Percentiles rank a stretch among this genome's conserved stretches.
Evolutionary conservation across 2,797 vertebrate genomes (phyloP).

Genomic region (Myotis myotis): DNA sequence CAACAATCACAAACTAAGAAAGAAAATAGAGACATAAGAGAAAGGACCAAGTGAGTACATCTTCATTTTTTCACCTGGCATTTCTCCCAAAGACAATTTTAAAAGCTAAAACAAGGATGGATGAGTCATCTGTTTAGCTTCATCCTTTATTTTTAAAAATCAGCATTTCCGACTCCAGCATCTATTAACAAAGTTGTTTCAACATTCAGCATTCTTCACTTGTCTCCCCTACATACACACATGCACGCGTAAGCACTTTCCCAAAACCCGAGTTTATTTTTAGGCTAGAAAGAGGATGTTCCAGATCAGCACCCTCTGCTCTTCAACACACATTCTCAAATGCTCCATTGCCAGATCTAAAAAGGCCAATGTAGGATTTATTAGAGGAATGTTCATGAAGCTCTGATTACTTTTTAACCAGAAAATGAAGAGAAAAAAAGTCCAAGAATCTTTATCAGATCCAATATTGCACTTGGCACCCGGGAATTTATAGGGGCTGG

Average conservation of each 20-base stretch:
- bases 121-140: slow-evolving; percentile 32
- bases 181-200: slow-evolving; percentile 21
- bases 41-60: neutral
- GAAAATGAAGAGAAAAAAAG: slow-evolving; percentile 60
- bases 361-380: slow-evolving; percentile 77
- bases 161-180: neutral
- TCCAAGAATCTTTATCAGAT: slow-evolving; percentile 55
- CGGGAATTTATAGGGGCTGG: neutral
- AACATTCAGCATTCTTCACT: slow-evolving; percentile 31
- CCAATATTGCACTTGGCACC: slow-evolving; percentile 66
- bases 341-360: slow-evolving; percentile 69
- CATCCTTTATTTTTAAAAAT: neutral
- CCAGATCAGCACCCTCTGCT: neutral
- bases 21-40: slow-evolving; percentile 36
- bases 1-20: neutral
- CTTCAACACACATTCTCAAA: slow-evolving; percentile 76
- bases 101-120: slow-evolving; percentile 33
- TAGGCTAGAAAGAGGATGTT: slow-evolving; percentile 68
- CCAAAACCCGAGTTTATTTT: slow-evolving; percentile 78
- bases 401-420: slow-evolving; percentile 72
- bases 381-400: slow-evolving; percentile 74
- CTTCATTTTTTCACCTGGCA: neutral
- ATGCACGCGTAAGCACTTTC: neutral
- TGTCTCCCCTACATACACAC: neutral
- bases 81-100: slow-evolving; percentile 29